Evolutionary conservation across 2,797 vertebrate species (phyloP).

Genomic region (Apogon talboti): DNA sequence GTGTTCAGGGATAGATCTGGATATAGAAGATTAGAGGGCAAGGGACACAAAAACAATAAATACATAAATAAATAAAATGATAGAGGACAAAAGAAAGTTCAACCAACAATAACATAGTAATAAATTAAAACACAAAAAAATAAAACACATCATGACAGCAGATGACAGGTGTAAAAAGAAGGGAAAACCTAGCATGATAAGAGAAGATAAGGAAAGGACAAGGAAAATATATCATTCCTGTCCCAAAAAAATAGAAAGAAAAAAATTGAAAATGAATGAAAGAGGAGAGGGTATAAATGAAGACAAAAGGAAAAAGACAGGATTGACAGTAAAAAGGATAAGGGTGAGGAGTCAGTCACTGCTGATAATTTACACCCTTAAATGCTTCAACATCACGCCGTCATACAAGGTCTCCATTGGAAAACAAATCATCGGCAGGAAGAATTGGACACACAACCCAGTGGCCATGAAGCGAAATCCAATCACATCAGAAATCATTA

Average conservation of each 20-base stretch:
- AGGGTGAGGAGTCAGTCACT: conserved; percentile 2
- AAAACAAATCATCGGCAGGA: conserved; percentile 49
- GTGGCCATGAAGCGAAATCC: conserved; percentile 68
- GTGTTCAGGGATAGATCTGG: too few relatives aligned
- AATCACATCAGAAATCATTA: conserved; percentile 70
- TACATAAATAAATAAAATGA: too few relatives aligned
- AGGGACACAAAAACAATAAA: too few relatives aligned
- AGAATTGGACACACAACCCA: conserved; percentile 55
- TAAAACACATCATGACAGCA: not conserved
- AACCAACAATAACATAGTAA: too few relatives aligned
- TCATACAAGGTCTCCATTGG: conserved; percentile 39
- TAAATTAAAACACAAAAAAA: not conserved
- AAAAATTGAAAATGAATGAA: not conserved
- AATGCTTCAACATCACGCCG: conserved; percentile 21
- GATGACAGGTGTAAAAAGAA: not conserved
- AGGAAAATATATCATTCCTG: not conserved
- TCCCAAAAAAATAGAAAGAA: conserved; percentile 4
- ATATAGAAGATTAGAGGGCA: too few relatives aligned
- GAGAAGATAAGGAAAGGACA: not conserved
- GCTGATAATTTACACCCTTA: conserved; percentile 8
- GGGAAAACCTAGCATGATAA: not conserved
- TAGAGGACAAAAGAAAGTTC: too few relatives aligned
- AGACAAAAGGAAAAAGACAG: not conserved
- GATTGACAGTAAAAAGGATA: not conserved
- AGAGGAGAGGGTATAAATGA: not conserved